Conservation (phyloP, 2,113 vertebrate species). For the Terrapene triunguis region DNA sequence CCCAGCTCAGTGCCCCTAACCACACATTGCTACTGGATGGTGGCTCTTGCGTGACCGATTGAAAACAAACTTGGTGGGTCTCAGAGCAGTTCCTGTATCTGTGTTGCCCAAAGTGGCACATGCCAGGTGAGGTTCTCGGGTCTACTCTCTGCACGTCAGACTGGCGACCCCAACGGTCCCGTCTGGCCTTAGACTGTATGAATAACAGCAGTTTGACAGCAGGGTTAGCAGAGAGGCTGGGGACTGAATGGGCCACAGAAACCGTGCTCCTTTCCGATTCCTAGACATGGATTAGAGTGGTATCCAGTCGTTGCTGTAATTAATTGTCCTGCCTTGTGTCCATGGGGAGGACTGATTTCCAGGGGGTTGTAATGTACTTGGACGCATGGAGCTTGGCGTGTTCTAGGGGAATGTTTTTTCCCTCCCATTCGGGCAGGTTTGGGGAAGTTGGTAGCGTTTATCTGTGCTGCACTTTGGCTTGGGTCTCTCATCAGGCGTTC, state of each 20-base stretch:
- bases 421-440: neutral
- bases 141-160: neutral
- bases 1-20: too few species aligned
- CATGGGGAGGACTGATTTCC: neutral
- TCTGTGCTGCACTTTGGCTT: neutral
- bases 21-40: too few species aligned
- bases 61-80: too few species aligned
- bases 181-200: neutral
- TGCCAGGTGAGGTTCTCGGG: neutral
- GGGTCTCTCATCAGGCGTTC: neutral
- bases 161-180: neutral
- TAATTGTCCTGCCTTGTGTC: neutral
- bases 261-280: neutral
- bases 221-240: neutral
- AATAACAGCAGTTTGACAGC: neutral
- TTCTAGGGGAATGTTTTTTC: neutral
- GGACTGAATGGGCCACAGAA: neutral
- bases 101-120: neutral
- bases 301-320: neutral
- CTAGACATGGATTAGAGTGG: neutral
- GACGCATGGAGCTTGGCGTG: neutral
- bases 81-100: neutral
- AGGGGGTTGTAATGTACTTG: neutral
- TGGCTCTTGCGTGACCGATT: too few species aligned
- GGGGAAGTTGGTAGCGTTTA: neutral